Conservation (phyloP, 2,797 vertebrate species). For the Ceyx erithaca region DNA sequence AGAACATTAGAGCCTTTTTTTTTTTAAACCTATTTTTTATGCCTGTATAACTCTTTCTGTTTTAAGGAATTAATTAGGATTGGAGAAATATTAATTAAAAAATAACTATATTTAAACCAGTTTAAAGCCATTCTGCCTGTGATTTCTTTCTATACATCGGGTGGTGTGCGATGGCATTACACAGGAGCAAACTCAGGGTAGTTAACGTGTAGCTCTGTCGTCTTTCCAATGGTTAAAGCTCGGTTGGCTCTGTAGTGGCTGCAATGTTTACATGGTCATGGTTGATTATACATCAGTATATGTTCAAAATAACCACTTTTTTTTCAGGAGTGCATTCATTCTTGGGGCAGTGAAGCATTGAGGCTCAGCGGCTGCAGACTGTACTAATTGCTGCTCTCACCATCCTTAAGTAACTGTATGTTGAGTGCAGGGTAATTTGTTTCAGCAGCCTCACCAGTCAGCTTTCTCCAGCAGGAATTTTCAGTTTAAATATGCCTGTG, state of each 20-base stretch:
- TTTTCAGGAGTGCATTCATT: not conserved
- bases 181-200: not conserved
- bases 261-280: not conserved
- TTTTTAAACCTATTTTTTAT: not conserved
- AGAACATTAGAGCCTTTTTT: not conserved
- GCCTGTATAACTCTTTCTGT: not conserved
- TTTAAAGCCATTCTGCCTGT: not conserved
- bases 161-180: not conserved
- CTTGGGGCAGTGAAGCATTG: not conserved
- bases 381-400: not conserved
- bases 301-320: slow-evolving; percentile 1
- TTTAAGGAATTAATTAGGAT: slow-evolving; percentile 14
- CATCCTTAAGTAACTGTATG: not conserved
- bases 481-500: not conserved
- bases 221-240: not conserved
- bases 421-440: not conserved
- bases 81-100: not conserved
- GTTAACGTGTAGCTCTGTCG: not conserved
- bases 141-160: not conserved
- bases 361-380: not conserved
- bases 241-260: not conserved
- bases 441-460: not conserved
- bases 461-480: not conserved
- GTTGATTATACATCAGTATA: not conserved
- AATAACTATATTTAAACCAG: not conserved